Evolutionary conservation across 2,888 invertebrate species (phyloP).

Genomic region (Pharmacophagus antenor): DNA sequence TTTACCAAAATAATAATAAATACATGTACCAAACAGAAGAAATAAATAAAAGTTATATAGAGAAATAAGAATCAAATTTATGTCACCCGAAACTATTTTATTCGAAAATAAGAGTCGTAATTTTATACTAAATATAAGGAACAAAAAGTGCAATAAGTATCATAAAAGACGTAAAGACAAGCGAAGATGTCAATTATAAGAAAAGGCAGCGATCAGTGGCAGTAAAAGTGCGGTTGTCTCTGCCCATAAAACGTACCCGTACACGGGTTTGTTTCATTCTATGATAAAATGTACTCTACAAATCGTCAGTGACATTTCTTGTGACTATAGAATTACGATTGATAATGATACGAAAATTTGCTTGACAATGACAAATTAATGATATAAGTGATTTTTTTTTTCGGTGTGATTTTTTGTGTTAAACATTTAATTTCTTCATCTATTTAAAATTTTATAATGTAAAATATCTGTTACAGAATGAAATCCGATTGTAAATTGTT

Average conservation of each 20-base stretch:
- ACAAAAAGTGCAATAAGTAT: conserved; percentile 57
- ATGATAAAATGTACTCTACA: conserved; percentile 43
- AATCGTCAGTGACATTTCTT: conserved; percentile 42
- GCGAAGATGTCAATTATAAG: conserved; percentile 76
- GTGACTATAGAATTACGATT: conserved; percentile 48
- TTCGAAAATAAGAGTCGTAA: too few species aligned
- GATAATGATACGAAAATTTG: conserved; percentile 39
- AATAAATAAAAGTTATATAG: background rate
- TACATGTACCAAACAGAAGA: background rate
- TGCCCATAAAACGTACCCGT: conserved; percentile 75
- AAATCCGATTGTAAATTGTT: background rate
- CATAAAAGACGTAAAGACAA: conserved; percentile 74
- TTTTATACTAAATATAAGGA: too few species aligned
- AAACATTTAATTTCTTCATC: background rate
- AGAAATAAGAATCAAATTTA: background rate
- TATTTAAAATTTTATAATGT: background rate
- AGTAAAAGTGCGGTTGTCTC: conserved; percentile 75
- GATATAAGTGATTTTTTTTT: too few species aligned
- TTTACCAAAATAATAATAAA: background rate
- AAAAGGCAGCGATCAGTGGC: conserved; percentile 77
- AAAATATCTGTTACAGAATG: background rate
- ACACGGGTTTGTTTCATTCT: conserved; percentile 63
- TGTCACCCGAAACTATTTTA: background rate
- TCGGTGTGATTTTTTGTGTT: background rate
- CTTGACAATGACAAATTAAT: conserved; percentile 6